Base-by-base conservation (phyloP, 1,140 invertebrate genomes). In the Scaptomyza graminum region DNA sequence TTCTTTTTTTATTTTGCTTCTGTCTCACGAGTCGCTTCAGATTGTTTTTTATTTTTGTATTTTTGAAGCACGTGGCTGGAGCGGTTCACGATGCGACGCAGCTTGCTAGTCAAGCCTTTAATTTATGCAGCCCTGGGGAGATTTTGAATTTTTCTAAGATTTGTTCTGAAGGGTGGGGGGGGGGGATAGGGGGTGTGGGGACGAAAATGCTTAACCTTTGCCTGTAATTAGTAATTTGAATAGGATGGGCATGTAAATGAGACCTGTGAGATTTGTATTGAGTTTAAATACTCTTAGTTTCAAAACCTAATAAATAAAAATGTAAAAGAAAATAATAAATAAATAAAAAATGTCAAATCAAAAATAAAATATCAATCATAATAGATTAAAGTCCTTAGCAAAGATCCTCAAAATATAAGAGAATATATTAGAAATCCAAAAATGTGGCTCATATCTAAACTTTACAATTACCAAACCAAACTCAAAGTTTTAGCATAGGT, bases 71-170 rank as follows among this genome's bases (percentile, higher is more conserved):
- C n/a, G 49, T 31, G 52, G 9, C 18, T 1, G 46, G 50, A 25
- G 46, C 2, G 51, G 34, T 44, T 34, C 50, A 34, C 39, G 37
- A 56, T 28, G 28, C 44, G 44, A 37, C 66, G 63, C 66, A 51
- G 66, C 72, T 61, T 81, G 71, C 56, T 39, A 72, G 74, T 51
- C 82, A 85, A 88, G 78, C 81, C 78, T 82, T 83, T 90, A 90
- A 90, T 90, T 90, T 90, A 90, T 90, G 79, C 82, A 87, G 67
- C 87, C 81, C 87, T 70, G 60, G 87, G 79, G 87, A 90, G 72
- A 72, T 78, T 90, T 82, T 76, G 78, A 90, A 76, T 85, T 87
- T 69, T 31, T 34, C 31, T 65, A 47, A 13, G 16, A 16, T 51
- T 52, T 60, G 49, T 62, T 56, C 2, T 3, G 0, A 47, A 31